A percentile compares a stretch with the other conserved stretches of the same genome.
Evolutionary conservation across 2,113 vertebrate genomes (phyloP).

Genomic region (Varanus komodoensis): DNA sequence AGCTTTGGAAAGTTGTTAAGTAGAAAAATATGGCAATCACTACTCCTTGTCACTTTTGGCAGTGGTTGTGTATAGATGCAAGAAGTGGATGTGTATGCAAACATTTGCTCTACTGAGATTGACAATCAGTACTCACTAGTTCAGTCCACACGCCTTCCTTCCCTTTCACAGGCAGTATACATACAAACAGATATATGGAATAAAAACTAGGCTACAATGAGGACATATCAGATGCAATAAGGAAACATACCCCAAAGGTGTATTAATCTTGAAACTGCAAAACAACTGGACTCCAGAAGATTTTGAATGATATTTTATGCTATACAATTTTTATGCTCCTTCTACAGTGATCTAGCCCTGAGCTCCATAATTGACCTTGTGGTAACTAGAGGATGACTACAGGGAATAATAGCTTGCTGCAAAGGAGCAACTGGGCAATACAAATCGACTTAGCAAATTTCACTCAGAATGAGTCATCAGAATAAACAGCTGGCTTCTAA

Average conservation of each 20-base stretch:
- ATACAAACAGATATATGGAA: background rate
- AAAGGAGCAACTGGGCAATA: conserved; percentile 6
- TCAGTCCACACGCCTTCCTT: background rate
- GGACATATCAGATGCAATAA: background rate
- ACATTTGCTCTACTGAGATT: background rate
- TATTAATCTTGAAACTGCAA: background rate
- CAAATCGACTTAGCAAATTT: background rate
- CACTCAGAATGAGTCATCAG: conserved; percentile 15
- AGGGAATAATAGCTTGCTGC: background rate
- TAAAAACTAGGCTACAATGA: background rate
- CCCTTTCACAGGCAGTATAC: background rate
- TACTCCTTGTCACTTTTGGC: background rate
- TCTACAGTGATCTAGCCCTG: background rate
- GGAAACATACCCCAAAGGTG: background rate
- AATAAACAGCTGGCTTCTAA: conserved; percentile 21
- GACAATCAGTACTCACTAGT: background rate
- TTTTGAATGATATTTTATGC: background rate
- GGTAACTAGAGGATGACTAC: background rate
- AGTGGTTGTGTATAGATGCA: background rate
- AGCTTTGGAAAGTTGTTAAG: background rate
- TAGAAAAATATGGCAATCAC: background rate
- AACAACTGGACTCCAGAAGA: background rate
- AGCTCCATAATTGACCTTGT: background rate
- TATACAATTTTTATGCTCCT: background rate
- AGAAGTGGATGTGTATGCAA: background rate